Evolutionary conservation across 2,888 invertebrate genomes (phyloP), one percentile per base, ranked within the genome.

Genomic region (Microplitis manilae): DNA sequence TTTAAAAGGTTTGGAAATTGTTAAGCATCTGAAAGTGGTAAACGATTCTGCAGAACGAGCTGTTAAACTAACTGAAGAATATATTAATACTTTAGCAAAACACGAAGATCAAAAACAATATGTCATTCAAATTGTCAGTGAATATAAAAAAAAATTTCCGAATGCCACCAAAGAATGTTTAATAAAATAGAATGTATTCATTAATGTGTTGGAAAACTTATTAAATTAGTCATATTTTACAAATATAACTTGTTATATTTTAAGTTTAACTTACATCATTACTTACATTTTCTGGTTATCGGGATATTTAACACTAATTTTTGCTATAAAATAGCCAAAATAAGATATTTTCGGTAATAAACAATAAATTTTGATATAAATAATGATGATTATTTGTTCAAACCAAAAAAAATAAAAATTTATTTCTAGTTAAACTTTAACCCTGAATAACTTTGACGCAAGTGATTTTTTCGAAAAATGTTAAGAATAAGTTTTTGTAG

Each of bases 41-140:
- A 77, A 79, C n/a, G 77, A 77, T 74, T 60, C 40, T 5, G 71
- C 79, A 17, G 77, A 77, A 77, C 77, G 77, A 75, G 76, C 77
- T 20, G 71, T 77, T 9, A 41, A 73, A 70, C 70, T 73, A 69
- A 20, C 20, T 20, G 20, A 20, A 20, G 20, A 20, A 20, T 20
- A 20, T 20, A 20, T 20, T 20, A 20, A 79, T 67, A 65, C 1
- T 65, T 41, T 79, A 9, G 64, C 79, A 2, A 77, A 40, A 2
- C 50, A 73, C 15, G 73, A 79, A 77, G 64, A 76, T 15, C 60
- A 77, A 39, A 77, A 77, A 77, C 77, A 79, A 67, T 79, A 73
- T 67, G n/a, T 79, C 1, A 74, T 77, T 2, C 76, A 79, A 67
- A 68, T 70, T 75, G 77, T 77, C 40, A 60, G 41, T 40, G 76